These are phyloP conservation scores for Stenolophus ochropezus DNA, from an alignment of 2,888 invertebrate genomes.

Conservation along the genomic window DNA sequence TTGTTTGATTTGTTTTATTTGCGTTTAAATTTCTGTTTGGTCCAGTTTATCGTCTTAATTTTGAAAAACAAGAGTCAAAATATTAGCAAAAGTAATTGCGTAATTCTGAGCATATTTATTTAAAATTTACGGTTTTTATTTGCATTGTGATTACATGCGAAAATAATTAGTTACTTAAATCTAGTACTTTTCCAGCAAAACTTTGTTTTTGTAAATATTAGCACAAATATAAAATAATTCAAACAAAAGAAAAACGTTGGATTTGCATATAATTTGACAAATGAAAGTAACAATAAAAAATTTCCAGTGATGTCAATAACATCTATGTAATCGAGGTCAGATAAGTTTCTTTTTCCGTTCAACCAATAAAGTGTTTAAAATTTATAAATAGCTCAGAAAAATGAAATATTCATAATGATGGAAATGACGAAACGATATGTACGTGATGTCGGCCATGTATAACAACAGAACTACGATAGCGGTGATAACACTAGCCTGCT, in stretches of 20 bases:
- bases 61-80: neutral
- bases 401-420: conserved; percentile 47
- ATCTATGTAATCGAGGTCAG: conserved; percentile 48
- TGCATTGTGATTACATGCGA: neutral
- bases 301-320: conserved; percentile 35
- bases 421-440: conserved; percentile 3
- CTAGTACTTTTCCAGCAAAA: neutral
- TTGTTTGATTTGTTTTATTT: no score
- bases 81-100: neutral
- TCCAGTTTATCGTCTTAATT: no score
- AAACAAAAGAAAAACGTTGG: neutral
- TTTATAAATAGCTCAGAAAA: conserved; percentile 19
- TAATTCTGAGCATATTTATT: neutral
- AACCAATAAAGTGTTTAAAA: conserved; percentile 41
- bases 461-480: neutral
- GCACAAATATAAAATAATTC: neutral
- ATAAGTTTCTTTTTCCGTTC: conserved; percentile 38
- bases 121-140: neutral
- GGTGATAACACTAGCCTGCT: conserved; percentile 5
- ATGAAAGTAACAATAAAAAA: conserved; percentile 31
- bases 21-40: no score
- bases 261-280: conserved; percentile 23
- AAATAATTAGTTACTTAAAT: neutral
- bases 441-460: conserved; percentile 3
- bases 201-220: conserved; percentile 13